Evolutionary conservation across 2,113 vertebrate genomes (phyloP).

Genomic region (Trogon surrucura): DNA sequence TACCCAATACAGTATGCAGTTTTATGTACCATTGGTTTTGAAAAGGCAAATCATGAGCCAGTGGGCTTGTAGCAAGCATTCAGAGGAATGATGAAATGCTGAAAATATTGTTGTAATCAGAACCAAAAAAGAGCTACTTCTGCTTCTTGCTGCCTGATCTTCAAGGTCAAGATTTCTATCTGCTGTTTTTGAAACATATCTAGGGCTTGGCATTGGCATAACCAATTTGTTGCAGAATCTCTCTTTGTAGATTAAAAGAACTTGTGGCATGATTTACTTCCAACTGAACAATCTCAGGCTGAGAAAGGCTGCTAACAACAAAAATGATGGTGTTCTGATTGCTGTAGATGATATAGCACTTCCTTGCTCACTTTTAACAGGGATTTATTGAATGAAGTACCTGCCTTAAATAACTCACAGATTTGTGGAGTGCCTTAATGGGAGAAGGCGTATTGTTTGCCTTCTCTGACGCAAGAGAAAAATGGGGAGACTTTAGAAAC

Average conservation of each 20-base stretch:
- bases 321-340: neutral
- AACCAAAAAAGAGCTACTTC: neutral
- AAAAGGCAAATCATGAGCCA: neutral
- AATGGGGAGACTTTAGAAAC: neutral
- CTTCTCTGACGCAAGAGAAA: neutral
- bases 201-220: neutral
- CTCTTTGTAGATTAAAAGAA: neutral
- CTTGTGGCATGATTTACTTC: neutral
- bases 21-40: neutral
- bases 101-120: neutral
- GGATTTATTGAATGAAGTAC: neutral
- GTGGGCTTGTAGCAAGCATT: neutral
- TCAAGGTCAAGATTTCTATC: neutral
- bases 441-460: neutral
- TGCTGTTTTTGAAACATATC: neutral
- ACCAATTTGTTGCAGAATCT: neutral
- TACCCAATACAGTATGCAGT: neutral
- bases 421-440: neutral
- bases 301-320: neutral
- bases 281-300: neutral
- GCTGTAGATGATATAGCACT: neutral
- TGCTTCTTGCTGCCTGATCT: neutral
- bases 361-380: neutral
- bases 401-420: neutral
- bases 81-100: neutral